A percentile compares a stretch with the other conserved stretches of the same genome.
phyloP scores from a whole-genome alignment of 2,113 vertebrate species.

The Gadus macrocephalus region DNA sequence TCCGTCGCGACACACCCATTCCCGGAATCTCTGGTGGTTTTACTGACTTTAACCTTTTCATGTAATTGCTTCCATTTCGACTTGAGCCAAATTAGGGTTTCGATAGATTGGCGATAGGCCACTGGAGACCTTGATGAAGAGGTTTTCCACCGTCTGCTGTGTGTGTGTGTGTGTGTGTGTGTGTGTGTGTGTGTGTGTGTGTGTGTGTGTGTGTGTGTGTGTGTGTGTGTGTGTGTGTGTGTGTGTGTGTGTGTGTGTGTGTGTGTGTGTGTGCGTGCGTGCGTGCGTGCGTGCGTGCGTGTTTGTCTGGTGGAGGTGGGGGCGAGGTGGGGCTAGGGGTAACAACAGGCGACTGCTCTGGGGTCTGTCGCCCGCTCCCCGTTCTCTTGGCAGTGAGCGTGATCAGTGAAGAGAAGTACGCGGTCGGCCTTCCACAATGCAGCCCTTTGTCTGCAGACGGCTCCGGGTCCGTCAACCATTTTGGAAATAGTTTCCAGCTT shows the following conservation, averaged over 20 bases:
- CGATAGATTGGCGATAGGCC: constrained; percentile 49
- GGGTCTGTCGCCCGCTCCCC: constrained; percentile 64
- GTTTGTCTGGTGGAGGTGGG: not conserved
- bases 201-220: not conserved
- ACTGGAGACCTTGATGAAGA: constrained; percentile 29
- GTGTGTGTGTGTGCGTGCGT: constrained; percentile 39
- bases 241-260: constrained; percentile 28
- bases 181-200: constrained; percentile 22
- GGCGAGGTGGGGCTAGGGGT: constrained; percentile 40
- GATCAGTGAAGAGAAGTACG: constrained; percentile 67
- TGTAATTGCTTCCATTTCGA: constrained; percentile 59
- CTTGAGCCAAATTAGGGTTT: constrained; percentile 47
- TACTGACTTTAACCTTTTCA: constrained; percentile 55
- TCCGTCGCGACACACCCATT: constrained; percentile 64
- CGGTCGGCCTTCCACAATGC: constrained; percentile 68
- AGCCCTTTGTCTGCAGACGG: constrained; percentile 72
- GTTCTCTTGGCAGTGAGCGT: constrained; percentile 62
- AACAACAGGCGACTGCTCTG: constrained; percentile 58
- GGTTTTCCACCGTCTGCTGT: not conserved
- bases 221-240: constrained; percentile 37
- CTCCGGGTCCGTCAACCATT: constrained; percentile 71
- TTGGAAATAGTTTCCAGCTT: constrained; percentile 80
- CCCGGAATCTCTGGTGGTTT: constrained; percentile 66
- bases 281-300: constrained; percentile 1
- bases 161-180: constrained; percentile 33